Base-by-base conservation (phyloP, 2,888 invertebrate genomes). In the Andrena fulva region DNA sequence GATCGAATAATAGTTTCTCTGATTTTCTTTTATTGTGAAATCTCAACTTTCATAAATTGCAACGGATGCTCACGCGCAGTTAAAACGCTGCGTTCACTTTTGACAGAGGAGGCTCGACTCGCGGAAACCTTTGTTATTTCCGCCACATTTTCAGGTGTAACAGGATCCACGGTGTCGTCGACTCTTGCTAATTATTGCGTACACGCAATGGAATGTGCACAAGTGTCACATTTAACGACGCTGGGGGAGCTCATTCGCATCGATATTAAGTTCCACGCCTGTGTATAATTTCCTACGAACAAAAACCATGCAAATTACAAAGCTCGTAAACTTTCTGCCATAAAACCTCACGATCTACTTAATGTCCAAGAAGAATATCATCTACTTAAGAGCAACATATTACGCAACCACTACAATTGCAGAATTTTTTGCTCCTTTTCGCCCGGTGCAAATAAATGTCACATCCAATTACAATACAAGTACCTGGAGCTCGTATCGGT, bases 181-280 rank as follows among this genome's bases (percentile, higher is more conserved):
- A 27, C 20, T 77, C 71, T 29, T 52, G 20, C 33, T 31, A 31
- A 73, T 54, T 79, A 27, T 68, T 54, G 84, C 68, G 64, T 74
- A 35, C 3, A 56, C 54, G 63, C 52, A 60, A 24, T 16, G 2
- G 4, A 42, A 27, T 87, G 87, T 87, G 48, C 54, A 73, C 81
- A 33, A 52, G 4, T 48, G 6, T 42, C 80, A 35, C 50, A 75
- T 48, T 78, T 29, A 29, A 48, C n/a, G 52, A 16, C 29, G 56
- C 16, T 76, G 70, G 10, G 70, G 10, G 10, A 27, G 10, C 31
- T 20, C 12, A 12, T 2, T n/a, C 0, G 27, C 7, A 29, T 60
- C 16, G 5, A 2, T 24, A 16, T 10, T 29, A 10, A 12, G 7
- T 6, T 8, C 24, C 29, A 20, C 20, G 7, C 2, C 27, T 48